Conservation (phyloP, 2,888 invertebrate genomes). For the Epiblema foenella region DNA sequence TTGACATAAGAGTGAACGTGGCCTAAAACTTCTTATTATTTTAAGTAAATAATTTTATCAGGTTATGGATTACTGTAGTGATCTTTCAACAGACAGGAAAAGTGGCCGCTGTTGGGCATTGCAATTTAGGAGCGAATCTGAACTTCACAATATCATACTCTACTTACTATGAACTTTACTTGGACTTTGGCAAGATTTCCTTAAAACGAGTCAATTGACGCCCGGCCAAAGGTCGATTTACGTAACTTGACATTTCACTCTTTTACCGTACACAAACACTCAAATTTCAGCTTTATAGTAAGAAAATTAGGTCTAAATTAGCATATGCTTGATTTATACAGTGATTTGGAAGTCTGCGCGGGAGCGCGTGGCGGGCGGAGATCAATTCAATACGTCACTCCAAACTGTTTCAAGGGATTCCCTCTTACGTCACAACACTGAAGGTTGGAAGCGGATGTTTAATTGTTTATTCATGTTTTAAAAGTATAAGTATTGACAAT, state of each 20-base stretch:
- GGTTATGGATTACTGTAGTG: too few species aligned
- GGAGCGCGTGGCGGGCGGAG: slow-evolving; percentile 50
- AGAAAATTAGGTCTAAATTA: not conserved
- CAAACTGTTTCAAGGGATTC: slow-evolving; percentile 61
- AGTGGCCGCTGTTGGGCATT: not conserved
- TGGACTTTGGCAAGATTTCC: slow-evolving; percentile 64
- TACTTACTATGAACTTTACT: slow-evolving; percentile 42
- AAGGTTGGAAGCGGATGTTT: slow-evolving; percentile 56
- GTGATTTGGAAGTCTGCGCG: slow-evolving; percentile 63
- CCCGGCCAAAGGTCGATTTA: slow-evolving; percentile 73
- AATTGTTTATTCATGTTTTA: slow-evolving; percentile 56
- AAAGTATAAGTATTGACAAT: slow-evolving; percentile 41
- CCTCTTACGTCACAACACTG: slow-evolving; percentile 67
- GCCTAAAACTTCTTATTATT: too few species aligned
- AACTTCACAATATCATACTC: slow-evolving; percentile 23
- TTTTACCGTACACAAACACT: not conserved
- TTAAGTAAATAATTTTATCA: too few species aligned
- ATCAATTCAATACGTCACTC: slow-evolving; percentile 34
- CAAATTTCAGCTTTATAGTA: not conserved
- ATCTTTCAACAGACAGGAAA: not conserved
- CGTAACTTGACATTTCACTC: slow-evolving; percentile 57
- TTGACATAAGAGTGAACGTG: too few species aligned
- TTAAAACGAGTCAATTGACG: slow-evolving; percentile 70
- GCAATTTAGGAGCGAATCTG: slow-evolving; percentile 25
- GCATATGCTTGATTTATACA: not conserved